phyloP scores from a whole-genome alignment of 2,113 vertebrate species.

The Mus pahari region DNA sequence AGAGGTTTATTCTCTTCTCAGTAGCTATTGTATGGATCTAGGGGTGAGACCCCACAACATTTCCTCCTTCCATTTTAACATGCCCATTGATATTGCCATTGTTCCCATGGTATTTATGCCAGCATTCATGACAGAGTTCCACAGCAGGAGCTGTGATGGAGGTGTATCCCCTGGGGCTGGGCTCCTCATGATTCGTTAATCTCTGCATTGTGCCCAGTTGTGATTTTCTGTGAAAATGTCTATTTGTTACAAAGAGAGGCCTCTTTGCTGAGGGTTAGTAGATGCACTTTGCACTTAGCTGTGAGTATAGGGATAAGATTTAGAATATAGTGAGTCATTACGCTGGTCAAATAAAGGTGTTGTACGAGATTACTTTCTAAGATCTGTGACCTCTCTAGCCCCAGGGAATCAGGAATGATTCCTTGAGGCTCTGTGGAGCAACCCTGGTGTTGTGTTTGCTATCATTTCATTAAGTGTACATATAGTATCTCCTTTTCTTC shows the following conservation, averaged over 20 bases:
- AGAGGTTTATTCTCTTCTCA: background rate
- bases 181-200: background rate
- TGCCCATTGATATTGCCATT: background rate
- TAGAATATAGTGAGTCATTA: background rate
- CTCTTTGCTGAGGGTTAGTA: background rate
- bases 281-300: background rate
- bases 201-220: background rate
- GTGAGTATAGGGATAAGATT: background rate
- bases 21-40: background rate
- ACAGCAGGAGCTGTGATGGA: background rate
- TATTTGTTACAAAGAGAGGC: background rate
- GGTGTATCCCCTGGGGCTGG: background rate
- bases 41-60: background rate
- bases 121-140: background rate
- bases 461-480: background rate
- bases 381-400: background rate
- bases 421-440: background rate
- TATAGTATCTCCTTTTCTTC: background rate
- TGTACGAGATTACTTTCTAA: background rate
- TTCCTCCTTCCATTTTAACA: background rate
- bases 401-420: background rate
- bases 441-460: background rate
- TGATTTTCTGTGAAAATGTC: background rate
- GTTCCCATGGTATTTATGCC: background rate
- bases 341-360: background rate